Conservation (phyloP, 2,888 invertebrate species). For the Drosophila recens region DNA sequence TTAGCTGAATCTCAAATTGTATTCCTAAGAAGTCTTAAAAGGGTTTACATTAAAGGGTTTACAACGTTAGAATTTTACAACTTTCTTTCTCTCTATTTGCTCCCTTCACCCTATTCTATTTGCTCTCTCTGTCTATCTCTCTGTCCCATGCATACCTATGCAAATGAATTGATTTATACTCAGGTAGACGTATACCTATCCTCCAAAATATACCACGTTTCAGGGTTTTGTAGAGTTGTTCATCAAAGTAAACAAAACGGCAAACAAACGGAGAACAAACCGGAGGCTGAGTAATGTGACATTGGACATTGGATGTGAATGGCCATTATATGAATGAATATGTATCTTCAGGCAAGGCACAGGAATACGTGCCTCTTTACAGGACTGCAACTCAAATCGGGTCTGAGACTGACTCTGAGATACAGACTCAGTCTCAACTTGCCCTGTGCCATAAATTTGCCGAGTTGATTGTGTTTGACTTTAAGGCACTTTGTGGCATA, state of each 20-base stretch:
- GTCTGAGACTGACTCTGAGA: neutral
- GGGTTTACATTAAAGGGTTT: neutral
- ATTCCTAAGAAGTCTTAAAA: neutral
- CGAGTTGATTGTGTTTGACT: constrained; percentile 74
- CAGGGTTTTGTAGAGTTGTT: constrained; percentile 18
- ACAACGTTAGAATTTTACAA: neutral
- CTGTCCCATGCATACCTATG: constrained; percentile 29
- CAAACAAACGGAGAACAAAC: constrained; percentile 25
- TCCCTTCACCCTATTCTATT: neutral
- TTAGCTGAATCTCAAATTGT: neutral
- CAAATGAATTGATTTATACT: constrained; percentile 26
- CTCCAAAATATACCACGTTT: neutral
- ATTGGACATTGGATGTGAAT: constrained; percentile 46
- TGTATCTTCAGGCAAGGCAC: constrained; percentile 18
- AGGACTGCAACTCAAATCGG: constrained; percentile 8
- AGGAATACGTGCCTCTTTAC: constrained; percentile 38
- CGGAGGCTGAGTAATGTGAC: constrained; percentile 55
- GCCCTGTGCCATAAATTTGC: constrained; percentile 52
- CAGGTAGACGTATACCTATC: constrained; percentile 2
- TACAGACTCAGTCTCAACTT: constrained; percentile 10
- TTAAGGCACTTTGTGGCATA: constrained; percentile 70
- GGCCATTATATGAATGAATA: constrained; percentile 57
- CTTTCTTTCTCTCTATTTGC: neutral
- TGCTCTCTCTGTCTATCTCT: neutral
- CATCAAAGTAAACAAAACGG: constrained; percentile 46